Conservation (phyloP, 2,797 vertebrate genomes). For the Dallia pectoralis region DNA sequence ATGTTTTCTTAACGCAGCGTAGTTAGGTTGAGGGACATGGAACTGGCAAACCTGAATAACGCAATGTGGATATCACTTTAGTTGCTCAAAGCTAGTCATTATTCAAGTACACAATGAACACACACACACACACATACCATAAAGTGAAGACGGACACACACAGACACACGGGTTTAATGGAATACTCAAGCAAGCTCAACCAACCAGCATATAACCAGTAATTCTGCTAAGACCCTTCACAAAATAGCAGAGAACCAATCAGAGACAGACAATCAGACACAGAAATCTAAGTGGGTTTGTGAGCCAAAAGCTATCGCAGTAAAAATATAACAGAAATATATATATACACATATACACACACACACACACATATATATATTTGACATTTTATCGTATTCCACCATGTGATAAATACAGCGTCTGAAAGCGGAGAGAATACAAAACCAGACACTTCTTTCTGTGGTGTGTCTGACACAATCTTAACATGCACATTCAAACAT, state of each 20-base stretch:
- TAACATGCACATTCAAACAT: neutral
- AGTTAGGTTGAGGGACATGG: conserved; percentile 47
- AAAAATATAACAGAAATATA: neutral
- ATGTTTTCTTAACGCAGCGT: conserved; percentile 63
- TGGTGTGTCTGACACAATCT: neutral
- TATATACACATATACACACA: no score
- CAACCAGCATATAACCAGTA: conserved; percentile 32
- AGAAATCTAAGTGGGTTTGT: conserved; percentile 16
- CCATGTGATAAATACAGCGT: conserved; percentile 34
- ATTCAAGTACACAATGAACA: conserved; percentile 67
- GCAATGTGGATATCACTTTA: conserved; percentile 61
- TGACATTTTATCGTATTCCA: conserved; percentile 22
- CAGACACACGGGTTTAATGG: conserved; percentile 29
- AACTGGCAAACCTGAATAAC: conserved; percentile 62
- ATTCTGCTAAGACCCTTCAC: conserved; percentile 19
- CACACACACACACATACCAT: conserved; percentile 11
- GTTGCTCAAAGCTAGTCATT: conserved; percentile 56
- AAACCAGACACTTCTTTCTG: conserved; percentile 19
- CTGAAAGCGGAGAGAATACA: conserved; percentile 31
- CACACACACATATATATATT: neutral
- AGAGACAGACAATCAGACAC: conserved; percentile 46
- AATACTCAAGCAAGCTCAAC: conserved; percentile 45
- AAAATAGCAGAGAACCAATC: conserved; percentile 16
- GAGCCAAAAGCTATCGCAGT: neutral
- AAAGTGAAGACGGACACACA: neutral